Percentiles rank a stretch among this genome's conserved stretches.
phyloP scores from a whole-genome alignment of 2,888 invertebrate species.

The Erebia palarica region DNA sequence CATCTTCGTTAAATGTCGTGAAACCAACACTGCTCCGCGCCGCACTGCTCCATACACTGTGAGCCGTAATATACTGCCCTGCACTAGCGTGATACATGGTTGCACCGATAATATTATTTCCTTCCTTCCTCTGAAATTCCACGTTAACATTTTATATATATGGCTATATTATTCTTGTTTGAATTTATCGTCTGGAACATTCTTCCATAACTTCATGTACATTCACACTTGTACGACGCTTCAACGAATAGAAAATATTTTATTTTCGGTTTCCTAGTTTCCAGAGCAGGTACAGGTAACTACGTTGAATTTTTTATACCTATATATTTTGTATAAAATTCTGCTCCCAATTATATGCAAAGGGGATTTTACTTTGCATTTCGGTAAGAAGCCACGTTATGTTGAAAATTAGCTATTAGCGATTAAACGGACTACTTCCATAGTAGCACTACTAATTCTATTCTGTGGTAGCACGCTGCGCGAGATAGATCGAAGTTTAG shows the following conservation, averaged over 20 bases:
- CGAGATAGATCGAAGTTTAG: no score
- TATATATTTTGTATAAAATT: not conserved
- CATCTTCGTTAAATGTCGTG: conserved; percentile 21
- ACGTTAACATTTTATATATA: conserved; percentile 25
- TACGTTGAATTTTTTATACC: no score
- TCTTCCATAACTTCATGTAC: conserved; percentile 15
- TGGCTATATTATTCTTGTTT: conserved; percentile 21
- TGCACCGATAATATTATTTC: conserved; percentile 32
- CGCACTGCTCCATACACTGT: conserved; percentile 14
- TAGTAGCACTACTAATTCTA: no score
- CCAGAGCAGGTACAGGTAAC: not conserved
- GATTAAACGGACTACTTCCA: no score
- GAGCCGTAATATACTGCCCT: conserved; percentile 22
- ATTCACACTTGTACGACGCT: conserved; percentile 5
- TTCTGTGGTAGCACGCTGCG: no score
- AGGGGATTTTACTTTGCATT: not conserved
- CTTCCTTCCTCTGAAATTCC: conserved; percentile 32
- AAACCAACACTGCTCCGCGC: conserved; percentile 17
- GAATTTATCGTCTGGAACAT: conserved; percentile 21
- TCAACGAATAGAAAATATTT: conserved; percentile 1
- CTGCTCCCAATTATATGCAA: not conserved
- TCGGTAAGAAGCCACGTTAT: not conserved
- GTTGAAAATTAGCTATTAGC: not conserved
- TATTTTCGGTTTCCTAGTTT: not conserved
- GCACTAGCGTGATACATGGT: conserved; percentile 27